phyloP scores from a whole-genome alignment of 1,140 invertebrate genomes.

The Orius insidiosus region DNA sequence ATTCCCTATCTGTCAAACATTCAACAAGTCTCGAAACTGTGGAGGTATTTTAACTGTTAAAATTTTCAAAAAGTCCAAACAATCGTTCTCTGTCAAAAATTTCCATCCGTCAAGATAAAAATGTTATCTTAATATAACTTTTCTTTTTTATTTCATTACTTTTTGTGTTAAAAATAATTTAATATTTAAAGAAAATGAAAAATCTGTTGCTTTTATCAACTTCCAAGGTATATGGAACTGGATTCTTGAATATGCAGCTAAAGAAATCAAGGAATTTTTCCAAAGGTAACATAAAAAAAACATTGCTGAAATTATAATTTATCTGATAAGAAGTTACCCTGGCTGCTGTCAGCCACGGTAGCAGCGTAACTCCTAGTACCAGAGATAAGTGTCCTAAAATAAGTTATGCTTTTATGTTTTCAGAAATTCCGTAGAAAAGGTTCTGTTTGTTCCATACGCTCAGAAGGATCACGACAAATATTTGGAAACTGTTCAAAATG shows the following conservation, averaged over 20 bases:
- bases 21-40: no score
- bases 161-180: no score
- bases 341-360: not conserved
- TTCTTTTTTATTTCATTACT: no score
- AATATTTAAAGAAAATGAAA: no score
- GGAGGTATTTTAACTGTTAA: no score
- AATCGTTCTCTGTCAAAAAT: no score
- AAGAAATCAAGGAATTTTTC: conserved; percentile 41
- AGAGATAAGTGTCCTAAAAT: no score
- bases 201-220: conserved; percentile 41
- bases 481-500: conserved; percentile 37
- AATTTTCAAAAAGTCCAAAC: no score
- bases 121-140: no score
- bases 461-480: conserved; percentile 46
- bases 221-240: conserved; percentile 45
- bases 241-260: conserved; percentile 45
- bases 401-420: conserved; percentile 20
- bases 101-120: no score
- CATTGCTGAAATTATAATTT: not conserved
- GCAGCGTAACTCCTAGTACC: no score
- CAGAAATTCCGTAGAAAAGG: conserved; percentile 42
- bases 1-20: no score
- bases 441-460: conserved; percentile 66
- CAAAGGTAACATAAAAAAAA: conserved; percentile 29
- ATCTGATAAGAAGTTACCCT: not conserved